A percentile compares a stretch with the other conserved stretches of the same genome.
Conservation (phyloP, 2,797 vertebrate genomes). For the Sebastes kiyomatsui region DNA sequence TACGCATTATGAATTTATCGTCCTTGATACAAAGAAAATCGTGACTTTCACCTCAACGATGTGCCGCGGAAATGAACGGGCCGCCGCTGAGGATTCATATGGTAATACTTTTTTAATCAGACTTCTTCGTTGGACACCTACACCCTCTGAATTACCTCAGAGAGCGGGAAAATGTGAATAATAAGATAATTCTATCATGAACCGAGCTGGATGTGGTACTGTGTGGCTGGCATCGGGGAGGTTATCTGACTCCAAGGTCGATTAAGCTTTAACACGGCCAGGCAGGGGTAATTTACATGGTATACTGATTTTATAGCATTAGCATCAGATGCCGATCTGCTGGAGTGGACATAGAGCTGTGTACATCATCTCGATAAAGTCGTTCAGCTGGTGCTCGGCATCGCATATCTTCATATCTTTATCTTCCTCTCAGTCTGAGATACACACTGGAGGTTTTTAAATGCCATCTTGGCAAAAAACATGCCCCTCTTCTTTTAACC, state of each 20-base stretch:
- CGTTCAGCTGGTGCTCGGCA: conserved; percentile 7
- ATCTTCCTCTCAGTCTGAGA: not conserved
- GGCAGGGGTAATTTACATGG: conserved; percentile 50
- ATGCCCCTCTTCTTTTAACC: conserved; percentile 10
- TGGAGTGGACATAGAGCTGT: conserved; percentile 33
- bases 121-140: conserved; percentile 37
- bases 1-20: conserved; percentile 71
- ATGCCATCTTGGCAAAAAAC: conserved; percentile 21
- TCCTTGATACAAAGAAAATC: conserved; percentile 66
- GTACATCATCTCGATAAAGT: conserved; percentile 29
- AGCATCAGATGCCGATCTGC: conserved; percentile 37
- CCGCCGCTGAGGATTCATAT: conserved; percentile 41
- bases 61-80: conserved; percentile 23
- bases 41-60: conserved; percentile 60
- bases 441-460: not conserved
- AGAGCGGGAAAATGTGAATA: conserved; percentile 42
- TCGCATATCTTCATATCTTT: not conserved
- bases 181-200: conserved; percentile 52
- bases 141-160: conserved; percentile 37
- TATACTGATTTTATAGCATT: conserved; percentile 44
- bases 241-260: conserved; percentile 52
- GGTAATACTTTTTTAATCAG: conserved; percentile 59
- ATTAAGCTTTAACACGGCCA: conserved; percentile 45
- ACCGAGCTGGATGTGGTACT: conserved; percentile 5
- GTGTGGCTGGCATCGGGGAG: conserved; percentile 18